Evolutionary conservation across 1,140 invertebrate genomes (phyloP).

Genomic region (Rhopalosiphum maidis): DNA sequence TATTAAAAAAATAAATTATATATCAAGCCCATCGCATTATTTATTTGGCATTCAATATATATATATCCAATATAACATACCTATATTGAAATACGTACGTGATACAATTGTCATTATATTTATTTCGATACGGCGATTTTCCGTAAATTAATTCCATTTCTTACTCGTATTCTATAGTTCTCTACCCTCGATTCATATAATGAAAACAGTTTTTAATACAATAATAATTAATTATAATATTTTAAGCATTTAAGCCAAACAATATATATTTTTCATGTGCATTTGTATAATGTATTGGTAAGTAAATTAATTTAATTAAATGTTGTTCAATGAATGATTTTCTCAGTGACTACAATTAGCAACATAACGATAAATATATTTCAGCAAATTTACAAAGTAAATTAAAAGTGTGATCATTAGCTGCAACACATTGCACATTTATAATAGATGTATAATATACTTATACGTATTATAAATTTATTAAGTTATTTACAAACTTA

Average conservation of each 20-base stretch:
- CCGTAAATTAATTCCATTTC: background rate
- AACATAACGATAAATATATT: background rate
- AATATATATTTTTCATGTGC: background rate
- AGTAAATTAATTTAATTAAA: background rate
- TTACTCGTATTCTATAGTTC: background rate
- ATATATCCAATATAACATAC: background rate
- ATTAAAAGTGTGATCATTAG: background rate
- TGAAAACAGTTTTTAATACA: background rate
- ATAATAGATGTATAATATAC: background rate
- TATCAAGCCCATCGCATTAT: background rate
- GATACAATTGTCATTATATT: background rate
- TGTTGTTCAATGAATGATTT: background rate
- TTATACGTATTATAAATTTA: background rate
- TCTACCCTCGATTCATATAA: background rate
- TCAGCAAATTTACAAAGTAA: background rate
- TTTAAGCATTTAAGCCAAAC: no score
- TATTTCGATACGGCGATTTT: background rate
- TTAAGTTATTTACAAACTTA: background rate
- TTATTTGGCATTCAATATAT: background rate
- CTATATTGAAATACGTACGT: background rate
- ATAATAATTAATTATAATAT: background rate
- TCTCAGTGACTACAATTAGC: background rate
- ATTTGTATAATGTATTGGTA: background rate
- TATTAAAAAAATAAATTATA: background rate
- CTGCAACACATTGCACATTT: background rate